phyloP scores from a whole-genome alignment of 2,797 vertebrate species.

The Anabacerthia variegaticeps region DNA sequence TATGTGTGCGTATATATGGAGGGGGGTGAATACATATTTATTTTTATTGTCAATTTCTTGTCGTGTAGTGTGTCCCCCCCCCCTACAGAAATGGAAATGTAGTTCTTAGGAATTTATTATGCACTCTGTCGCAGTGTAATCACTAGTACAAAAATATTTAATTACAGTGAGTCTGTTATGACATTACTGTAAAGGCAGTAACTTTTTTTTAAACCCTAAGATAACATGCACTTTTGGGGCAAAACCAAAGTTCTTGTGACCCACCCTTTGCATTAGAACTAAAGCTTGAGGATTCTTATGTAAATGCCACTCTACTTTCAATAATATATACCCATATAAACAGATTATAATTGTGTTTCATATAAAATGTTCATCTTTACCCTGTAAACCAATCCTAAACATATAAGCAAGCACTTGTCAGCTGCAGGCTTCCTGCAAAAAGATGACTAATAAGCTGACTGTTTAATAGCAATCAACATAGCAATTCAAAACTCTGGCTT shows the following conservation, averaged over 20 bases:
- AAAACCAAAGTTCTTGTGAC: conserved; percentile 61
- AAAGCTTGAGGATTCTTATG: background rate
- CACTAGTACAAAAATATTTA: conserved; percentile 83
- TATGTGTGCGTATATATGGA: background rate
- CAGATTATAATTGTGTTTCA: background rate
- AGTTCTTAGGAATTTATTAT: conserved; percentile 76
- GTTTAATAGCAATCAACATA: conserved; percentile 35
- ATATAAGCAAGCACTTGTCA: conserved; percentile 29
- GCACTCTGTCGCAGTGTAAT: conserved; percentile 73
- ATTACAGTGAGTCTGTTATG: conserved; percentile 82
- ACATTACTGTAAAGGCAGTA: conserved; percentile 73
- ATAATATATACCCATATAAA: background rate
- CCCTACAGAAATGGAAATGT: conserved; percentile 66
- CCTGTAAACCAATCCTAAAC: background rate
- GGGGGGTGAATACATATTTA: conserved; percentile 21
- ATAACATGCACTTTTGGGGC: conserved; percentile 64
- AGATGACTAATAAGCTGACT: conserved; percentile 28
- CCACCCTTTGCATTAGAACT: conserved; percentile 35
- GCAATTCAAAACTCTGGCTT: conserved; percentile 47
- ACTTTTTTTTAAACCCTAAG: conserved; percentile 66
- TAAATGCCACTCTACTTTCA: background rate
- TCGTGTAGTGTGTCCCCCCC: background rate
- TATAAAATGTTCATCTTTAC: background rate
- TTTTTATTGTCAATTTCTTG: conserved; percentile 64
- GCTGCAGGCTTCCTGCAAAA: background rate